Conservation (phyloP, 2,797 vertebrate species). For the Anabas testudineus region DNA sequence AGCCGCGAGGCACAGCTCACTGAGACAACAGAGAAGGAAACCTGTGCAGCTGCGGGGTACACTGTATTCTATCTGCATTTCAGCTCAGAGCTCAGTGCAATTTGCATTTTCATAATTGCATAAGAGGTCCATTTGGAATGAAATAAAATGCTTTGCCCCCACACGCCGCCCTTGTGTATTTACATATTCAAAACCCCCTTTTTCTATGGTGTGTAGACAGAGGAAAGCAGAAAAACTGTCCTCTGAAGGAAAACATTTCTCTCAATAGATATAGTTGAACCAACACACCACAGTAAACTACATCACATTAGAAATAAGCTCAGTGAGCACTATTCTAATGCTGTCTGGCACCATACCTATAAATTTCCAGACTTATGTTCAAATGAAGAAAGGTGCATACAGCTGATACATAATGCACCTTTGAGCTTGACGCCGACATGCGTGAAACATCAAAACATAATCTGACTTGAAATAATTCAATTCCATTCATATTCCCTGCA, state of each 20-base stretch:
- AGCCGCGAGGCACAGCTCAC: neutral
- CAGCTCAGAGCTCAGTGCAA: conserved; percentile 26
- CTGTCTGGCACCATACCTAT: conserved; percentile 5
- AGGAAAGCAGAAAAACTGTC: conserved; percentile 9
- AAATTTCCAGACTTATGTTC: conserved; percentile 16
- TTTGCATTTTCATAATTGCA: conserved; percentile 64
- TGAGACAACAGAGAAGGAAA: conserved; percentile 22
- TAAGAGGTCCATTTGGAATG: conserved; percentile 44
- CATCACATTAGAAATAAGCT: conserved; percentile 44
- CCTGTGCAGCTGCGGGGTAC: conserved; percentile 31
- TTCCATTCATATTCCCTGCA: conserved; percentile 2
- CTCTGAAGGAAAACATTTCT: conserved; percentile 14
- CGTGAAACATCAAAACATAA: neutral
- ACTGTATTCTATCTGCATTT: conserved; percentile 36
- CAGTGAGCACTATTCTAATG: conserved; percentile 26
- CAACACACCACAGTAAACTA: conserved; percentile 35
- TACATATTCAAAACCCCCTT: conserved; percentile 55
- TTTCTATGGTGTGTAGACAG: conserved; percentile 27
- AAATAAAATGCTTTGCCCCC: conserved; percentile 55
- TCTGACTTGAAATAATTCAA: neutral
- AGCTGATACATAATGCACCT: neutral
- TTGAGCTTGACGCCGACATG: neutral
- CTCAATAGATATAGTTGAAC: conserved; percentile 36
- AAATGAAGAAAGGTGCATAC: conserved; percentile 10
- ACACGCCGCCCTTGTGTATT: conserved; percentile 29